These are phyloP conservation scores for Thymelicus sylvestris DNA, from an alignment of 2,888 invertebrate species.

Conservation along the genomic window DNA sequence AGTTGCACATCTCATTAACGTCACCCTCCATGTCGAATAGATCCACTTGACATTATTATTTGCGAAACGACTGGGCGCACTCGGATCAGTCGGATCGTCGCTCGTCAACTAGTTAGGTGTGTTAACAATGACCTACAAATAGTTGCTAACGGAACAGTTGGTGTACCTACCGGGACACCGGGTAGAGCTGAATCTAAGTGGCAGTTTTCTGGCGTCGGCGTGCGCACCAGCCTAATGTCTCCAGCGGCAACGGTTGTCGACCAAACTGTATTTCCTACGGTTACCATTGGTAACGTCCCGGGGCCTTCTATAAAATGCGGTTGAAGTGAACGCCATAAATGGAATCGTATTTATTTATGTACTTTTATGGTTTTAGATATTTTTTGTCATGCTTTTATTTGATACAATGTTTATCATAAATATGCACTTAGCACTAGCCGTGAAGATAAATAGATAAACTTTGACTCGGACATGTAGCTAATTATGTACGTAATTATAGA, in stretches of 20 bases:
- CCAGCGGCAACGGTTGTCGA: no score
- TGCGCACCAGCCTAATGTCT: no score
- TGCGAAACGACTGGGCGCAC: not conserved
- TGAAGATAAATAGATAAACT: constrained; percentile 35
- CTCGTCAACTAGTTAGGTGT: no score
- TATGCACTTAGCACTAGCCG: constrained; percentile 31
- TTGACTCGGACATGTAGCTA: constrained; percentile 32
- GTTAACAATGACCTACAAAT: no score
- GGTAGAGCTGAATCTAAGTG: no score
- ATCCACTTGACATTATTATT: constrained; percentile 1
- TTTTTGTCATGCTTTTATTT: constrained; percentile 16
- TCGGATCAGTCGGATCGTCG: no score
- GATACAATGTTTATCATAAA: constrained; percentile 22
- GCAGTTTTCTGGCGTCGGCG: no score
- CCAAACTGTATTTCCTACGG: no score
- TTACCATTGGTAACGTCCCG: not conserved
- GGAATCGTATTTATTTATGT: not conserved
- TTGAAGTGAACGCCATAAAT: not conserved
- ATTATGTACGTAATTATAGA: constrained; percentile 31
- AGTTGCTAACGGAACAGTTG: no score
- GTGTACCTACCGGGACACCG: no score
- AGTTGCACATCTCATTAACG: constrained; percentile 10
- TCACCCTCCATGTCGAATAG: constrained; percentile 4
- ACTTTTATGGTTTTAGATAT: not conserved
- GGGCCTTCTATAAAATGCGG: not conserved